Conservation (phyloP, 2,888 invertebrate species). For the Tigriopus californicus region DNA sequence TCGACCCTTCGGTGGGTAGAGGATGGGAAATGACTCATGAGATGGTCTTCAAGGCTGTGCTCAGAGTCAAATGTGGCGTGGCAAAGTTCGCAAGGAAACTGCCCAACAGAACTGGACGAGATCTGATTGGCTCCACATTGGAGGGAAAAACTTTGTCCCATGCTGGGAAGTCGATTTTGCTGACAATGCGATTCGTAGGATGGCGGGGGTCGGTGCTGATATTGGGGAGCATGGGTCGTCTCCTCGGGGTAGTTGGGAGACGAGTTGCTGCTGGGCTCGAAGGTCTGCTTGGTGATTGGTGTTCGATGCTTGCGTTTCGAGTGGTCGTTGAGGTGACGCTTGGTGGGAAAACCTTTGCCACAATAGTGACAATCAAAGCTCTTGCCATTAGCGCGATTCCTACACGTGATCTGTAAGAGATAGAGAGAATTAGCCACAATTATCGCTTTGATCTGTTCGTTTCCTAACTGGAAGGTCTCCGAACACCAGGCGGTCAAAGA, state of each 20-base stretch:
- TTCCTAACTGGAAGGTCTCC: too few species aligned
- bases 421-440: background rate
- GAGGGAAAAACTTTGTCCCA: too few species aligned
- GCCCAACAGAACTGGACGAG: too few species aligned
- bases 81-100: too few species aligned
- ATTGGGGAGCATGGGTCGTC: too few species aligned
- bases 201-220: too few species aligned
- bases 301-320: slow-evolving; percentile 4
- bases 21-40: background rate
- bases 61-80: background rate
- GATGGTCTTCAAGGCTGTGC: background rate
- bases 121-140: too few species aligned
- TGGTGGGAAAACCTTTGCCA: slow-evolving; percentile 11
- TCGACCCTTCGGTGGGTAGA: background rate
- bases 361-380: slow-evolving; percentile 8
- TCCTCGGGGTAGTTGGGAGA: background rate
- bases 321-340: slow-evolving; percentile 6
- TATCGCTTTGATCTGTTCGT: background rate
- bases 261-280: background rate
- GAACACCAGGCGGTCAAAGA: too few species aligned
- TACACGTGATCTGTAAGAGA: slow-evolving; percentile 6
- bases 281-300: background rate
- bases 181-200: too few species aligned
- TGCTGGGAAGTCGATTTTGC: too few species aligned
- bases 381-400: slow-evolving; percentile 7